Conservation (phyloP, 2,888 invertebrate species). For the Drosophila hamatofila region DNA sequence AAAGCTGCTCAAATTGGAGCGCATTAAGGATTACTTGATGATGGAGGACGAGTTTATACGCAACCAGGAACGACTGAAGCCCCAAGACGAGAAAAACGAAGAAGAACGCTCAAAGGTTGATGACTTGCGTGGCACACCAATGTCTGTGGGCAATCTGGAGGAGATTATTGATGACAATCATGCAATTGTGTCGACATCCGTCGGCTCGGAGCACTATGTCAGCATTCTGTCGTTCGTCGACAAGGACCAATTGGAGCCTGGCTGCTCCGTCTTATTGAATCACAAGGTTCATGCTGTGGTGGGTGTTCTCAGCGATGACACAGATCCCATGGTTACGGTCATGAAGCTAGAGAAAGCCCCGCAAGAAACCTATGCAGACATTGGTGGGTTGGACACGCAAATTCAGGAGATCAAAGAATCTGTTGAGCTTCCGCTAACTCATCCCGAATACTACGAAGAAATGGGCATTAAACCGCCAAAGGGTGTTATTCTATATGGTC, state of each 20-base stretch:
- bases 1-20: constrained; percentile 96
- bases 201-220: constrained; percentile 99
- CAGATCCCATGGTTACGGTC: constrained; percentile 99
- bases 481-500: constrained; percentile 99
- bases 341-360: constrained; percentile 99
- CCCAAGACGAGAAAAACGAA: constrained; percentile 99
- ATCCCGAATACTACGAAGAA: constrained; percentile 99
- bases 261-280: constrained; percentile 98
- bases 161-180: constrained; percentile 99
- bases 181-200: constrained; percentile 99
- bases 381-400: constrained; percentile 98
- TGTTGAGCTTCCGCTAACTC: constrained; percentile 98
- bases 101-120: constrained; percentile 99
- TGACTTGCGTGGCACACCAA: constrained; percentile 98
- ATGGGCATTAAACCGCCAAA: constrained; percentile 99
- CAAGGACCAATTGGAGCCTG: constrained; percentile 99
- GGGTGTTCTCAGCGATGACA: constrained; percentile 99
- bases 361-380: constrained; percentile 99
- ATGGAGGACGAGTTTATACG: constrained; percentile 99
- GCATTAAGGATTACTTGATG: constrained; percentile 98
- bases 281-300: constrained; percentile 99
- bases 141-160: constrained; percentile 99
- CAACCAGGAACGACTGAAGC: constrained; percentile 98
- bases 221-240: constrained; percentile 99
- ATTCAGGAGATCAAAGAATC: constrained; percentile 99